Percentiles rank a stretch among this genome's conserved stretches.
These are phyloP conservation scores for Chloroclystis v-ata DNA, from an alignment of 2,888 invertebrate genomes.

Conservation along the genomic window DNA sequence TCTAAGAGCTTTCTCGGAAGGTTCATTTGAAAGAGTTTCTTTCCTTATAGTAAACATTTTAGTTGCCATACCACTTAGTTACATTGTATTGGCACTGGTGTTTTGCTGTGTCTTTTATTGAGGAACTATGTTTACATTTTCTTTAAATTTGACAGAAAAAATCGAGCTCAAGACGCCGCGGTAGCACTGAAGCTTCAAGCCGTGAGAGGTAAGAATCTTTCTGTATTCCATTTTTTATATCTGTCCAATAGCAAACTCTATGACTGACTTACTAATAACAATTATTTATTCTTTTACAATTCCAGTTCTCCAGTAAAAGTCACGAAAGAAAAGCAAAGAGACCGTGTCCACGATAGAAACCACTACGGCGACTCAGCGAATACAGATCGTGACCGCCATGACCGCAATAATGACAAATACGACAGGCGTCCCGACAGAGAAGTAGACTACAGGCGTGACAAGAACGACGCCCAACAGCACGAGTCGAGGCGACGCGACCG, in stretches of 20 bases:
- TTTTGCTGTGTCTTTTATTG: conserved; percentile 40
- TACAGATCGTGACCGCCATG: conserved; percentile 65
- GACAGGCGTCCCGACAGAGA: conserved; percentile 54
- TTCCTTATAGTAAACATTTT: conserved; percentile 53
- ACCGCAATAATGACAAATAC: conserved; percentile 49
- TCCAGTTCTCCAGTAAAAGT: conserved; percentile 65
- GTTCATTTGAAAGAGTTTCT: conserved; percentile 43
- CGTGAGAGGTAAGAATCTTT: conserved; percentile 65
- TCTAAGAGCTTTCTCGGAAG: conserved; percentile 31
- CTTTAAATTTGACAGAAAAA: conserved; percentile 69
- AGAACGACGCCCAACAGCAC: conserved; percentile 6
- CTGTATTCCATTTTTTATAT: background rate
- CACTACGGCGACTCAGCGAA: conserved; percentile 56
- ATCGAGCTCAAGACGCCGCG: conserved; percentile 62
- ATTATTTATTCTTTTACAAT: conserved; percentile 19
- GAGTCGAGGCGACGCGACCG: conserved; percentile 50
- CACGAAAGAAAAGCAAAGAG: conserved; percentile 51
- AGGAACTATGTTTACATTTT: conserved; percentile 39
- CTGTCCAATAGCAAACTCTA: background rate
- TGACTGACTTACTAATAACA: background rate
- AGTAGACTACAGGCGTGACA: conserved; percentile 8
- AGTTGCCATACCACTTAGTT: conserved; percentile 74
- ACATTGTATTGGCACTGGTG: conserved; percentile 77
- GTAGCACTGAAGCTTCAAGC: conserved; percentile 58
- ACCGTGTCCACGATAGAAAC: conserved; percentile 56